A percentile compares a stretch with the other conserved stretches of the same genome.
phyloP scores from a whole-genome alignment of 2,113 vertebrate genomes.

The Riparia riparia region DNA sequence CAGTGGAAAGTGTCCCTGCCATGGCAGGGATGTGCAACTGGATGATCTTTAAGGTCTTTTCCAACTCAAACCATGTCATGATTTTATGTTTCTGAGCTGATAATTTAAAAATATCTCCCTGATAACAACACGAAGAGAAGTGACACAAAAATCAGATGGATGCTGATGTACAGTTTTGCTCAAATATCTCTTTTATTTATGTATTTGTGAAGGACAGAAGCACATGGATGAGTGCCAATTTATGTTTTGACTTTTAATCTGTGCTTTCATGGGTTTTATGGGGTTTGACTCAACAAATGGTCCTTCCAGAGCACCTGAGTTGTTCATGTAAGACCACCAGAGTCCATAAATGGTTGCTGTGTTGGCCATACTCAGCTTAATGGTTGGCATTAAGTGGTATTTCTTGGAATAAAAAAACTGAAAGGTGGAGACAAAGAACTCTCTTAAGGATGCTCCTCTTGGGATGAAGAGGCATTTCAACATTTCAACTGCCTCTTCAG shows the following conservation, averaged over 20 bases:
- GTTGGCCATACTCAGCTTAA: fast-evolving
- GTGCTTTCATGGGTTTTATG: not conserved
- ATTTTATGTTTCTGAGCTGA: not conserved
- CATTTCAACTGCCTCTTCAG: not conserved
- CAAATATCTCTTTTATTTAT: not conserved
- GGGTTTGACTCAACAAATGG: not conserved
- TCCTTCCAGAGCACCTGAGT: not conserved
- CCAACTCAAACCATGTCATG: not conserved
- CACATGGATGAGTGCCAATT: not conserved
- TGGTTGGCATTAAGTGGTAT: not conserved
- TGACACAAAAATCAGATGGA: not conserved
- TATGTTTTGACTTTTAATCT: not conserved
- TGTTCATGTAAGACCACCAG: not conserved
- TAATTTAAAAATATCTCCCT: not conserved
- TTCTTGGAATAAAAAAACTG: not conserved
- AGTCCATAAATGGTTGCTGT: not conserved
- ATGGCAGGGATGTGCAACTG: not conserved
- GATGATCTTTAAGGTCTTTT: not conserved
- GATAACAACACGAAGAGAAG: not conserved
- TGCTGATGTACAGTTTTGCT: not conserved
- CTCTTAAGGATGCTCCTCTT: not conserved
- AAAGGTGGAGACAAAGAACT: not conserved
- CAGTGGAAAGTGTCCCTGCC: not conserved
- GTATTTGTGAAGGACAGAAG: not conserved
- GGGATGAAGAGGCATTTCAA: not conserved